Conservation (phyloP, 2,113 vertebrate genomes). For the Phalacrocorax brasilianus region DNA sequence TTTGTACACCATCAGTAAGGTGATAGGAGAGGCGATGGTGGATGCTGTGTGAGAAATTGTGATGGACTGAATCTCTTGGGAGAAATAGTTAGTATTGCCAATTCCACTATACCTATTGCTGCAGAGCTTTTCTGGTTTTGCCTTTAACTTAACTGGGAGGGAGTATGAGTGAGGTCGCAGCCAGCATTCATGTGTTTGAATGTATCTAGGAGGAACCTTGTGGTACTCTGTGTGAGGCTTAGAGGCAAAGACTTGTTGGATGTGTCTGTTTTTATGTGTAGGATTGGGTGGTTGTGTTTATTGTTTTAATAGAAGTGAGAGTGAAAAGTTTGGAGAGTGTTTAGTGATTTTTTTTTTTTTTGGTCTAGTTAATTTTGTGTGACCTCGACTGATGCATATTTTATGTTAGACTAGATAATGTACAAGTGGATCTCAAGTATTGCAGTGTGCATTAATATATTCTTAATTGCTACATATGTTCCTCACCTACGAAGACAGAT, state of each 20-base stretch:
- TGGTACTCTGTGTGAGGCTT: not conserved
- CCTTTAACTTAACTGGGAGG: not conserved
- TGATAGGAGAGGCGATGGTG: not conserved
- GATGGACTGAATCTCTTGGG: not conserved
- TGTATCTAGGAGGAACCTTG: not conserved
- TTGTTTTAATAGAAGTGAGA: not conserved
- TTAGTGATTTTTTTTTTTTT: not conserved
- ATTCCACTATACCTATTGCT: not conserved
- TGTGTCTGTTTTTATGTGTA: fast-evolving
- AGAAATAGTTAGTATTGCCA: not conserved
- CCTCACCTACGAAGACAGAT: not conserved
- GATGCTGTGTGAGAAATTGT: not conserved
- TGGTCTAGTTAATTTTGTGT: not conserved
- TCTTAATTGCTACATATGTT: not conserved
- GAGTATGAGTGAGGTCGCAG: not conserved
- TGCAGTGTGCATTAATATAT: not conserved
- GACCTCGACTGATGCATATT: not conserved
- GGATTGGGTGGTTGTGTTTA: not conserved
- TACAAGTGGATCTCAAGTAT: not conserved
- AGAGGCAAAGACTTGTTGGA: not conserved
- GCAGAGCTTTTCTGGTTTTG: not conserved
- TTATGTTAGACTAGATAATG: not conserved
- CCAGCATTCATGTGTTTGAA: not conserved
- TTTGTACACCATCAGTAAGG: not conserved
- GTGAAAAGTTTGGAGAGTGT: not conserved